Evolutionary conservation across 2,113 vertebrate genomes (phyloP), one percentile per base, ranked within the genome.

Genomic region (Channa argus): DNA sequence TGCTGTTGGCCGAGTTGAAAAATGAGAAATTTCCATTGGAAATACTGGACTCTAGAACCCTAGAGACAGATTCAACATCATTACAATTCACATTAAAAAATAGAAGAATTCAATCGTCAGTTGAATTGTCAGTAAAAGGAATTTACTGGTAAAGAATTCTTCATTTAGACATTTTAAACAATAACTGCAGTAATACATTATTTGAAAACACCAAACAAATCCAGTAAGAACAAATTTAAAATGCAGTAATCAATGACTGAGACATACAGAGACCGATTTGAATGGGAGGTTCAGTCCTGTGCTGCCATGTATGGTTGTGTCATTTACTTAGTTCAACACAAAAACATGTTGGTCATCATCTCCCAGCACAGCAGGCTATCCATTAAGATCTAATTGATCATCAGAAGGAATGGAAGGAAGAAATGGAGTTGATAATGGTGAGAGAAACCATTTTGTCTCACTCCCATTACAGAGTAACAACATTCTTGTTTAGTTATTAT

Each of bases 401-500:
- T 93, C 91, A 94, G 78, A 92, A 91, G 72, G 77, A 94, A 94
- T 77, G 90, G 86, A 72, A 78, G 84, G 80, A 84, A 90, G 89
- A 92, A 93, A 94, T 92, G 87, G 91, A 91, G 87, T 90, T 91
- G 90, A 93, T 92, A 93, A 93, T 93, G 92, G 92, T 73, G 86
- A 83, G 82, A 74, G 89, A 90, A 92, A 85, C 86, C 91, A 93
- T 94, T 94, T 90, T 85, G 89, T 92, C 85, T 89, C 89, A 79
- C 90, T 94, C 91, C 91, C 92, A 93, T 94, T 92, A 94, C 80
- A 78, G 87, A 84, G 74, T 91, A 92, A 94, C 87, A 92, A 84
- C 91, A 89, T 92, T 91, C 89, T 92, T 93, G 90, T 93, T 94
- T 93, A 94, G 91, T 93, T 94, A 89, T 93, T 93, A 92, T 92